Evolutionary conservation across 2,888 invertebrate species (phyloP).

Genomic region (Diarsia brunnea): DNA sequence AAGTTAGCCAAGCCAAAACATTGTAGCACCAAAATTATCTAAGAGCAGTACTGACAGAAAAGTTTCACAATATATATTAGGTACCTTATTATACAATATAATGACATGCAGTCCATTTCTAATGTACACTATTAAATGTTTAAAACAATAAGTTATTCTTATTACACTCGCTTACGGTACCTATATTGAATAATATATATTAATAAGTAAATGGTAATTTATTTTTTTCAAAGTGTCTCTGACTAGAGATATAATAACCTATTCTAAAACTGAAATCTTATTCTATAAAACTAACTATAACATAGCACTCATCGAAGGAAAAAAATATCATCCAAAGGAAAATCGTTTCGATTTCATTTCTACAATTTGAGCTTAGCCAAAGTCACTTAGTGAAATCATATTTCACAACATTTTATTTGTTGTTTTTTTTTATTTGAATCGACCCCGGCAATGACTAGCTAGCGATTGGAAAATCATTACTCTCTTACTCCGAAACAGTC

Average conservation of each 20-base stretch:
- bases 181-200: slow-evolving; percentile 85
- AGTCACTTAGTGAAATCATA: slow-evolving; percentile 87
- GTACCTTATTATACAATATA: slow-evolving; percentile 71
- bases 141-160: slow-evolving; percentile 86
- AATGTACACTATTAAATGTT: slow-evolving; percentile 78
- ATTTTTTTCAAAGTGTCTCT: slow-evolving; percentile 87
- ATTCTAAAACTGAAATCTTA: slow-evolving; percentile 85
- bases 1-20: slow-evolving; percentile 90
- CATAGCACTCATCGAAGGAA: slow-evolving; percentile 88
- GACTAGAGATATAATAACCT: slow-evolving; percentile 89
- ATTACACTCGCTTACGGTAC: slow-evolving; percentile 85
- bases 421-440: slow-evolving; percentile 40
- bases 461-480: slow-evolving; percentile 41
- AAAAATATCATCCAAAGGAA: slow-evolving; percentile 78
- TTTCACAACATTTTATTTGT: slow-evolving; percentile 77
- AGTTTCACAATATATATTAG: slow-evolving; percentile 81
- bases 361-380: slow-evolving; percentile 89
- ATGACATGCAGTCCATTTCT: slow-evolving; percentile 83
- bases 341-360: slow-evolving; percentile 71
- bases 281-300: slow-evolving; percentile 82
- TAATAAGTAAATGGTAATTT: slow-evolving; percentile 90
- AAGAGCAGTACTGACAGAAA: slow-evolving; percentile 87
- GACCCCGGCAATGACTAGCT: slow-evolving; percentile 50
- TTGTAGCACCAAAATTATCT: slow-evolving; percentile 88
- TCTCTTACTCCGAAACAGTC: not conserved